Conservation (phyloP, 2,888 invertebrate genomes). For the Thyatira batis region DNA sequence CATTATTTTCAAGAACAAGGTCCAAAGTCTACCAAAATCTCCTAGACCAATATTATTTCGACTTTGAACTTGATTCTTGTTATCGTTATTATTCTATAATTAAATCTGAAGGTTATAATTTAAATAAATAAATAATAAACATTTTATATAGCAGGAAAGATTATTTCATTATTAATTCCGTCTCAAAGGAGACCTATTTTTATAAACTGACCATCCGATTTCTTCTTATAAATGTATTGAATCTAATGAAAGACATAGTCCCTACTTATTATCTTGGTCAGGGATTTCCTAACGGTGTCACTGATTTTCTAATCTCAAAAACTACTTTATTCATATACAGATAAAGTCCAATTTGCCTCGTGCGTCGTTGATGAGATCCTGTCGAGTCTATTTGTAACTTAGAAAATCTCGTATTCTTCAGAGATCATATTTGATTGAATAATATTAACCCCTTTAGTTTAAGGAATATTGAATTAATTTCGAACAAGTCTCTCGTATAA, state of each 20-base stretch:
- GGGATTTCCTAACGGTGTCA: background rate
- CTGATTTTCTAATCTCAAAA: background rate
- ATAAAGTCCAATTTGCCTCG: background rate
- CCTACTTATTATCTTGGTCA: background rate
- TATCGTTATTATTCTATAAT: background rate
- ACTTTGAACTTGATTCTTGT: background rate
- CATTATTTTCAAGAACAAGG: too few species aligned
- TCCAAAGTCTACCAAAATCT: background rate
- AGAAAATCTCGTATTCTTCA: background rate
- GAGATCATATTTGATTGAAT: background rate
- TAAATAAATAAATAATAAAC: background rate
- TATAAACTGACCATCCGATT: background rate
- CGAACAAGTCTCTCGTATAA: background rate
- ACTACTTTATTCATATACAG: background rate
- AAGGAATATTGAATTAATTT: background rate
- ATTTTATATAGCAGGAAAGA: background rate
- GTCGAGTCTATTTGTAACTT: background rate
- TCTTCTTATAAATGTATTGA: background rate
- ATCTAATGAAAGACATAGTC: background rate
- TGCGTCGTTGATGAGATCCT: background rate
- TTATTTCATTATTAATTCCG: background rate
- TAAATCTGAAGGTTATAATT: background rate
- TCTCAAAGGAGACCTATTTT: background rate
- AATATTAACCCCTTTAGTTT: background rate
- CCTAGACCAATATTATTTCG: background rate